A percentile compares a stretch with the other conserved stretches of the same genome.
Evolutionary conservation across 2,797 vertebrate species (phyloP).

Genomic region (Cyclura pinguis): DNA sequence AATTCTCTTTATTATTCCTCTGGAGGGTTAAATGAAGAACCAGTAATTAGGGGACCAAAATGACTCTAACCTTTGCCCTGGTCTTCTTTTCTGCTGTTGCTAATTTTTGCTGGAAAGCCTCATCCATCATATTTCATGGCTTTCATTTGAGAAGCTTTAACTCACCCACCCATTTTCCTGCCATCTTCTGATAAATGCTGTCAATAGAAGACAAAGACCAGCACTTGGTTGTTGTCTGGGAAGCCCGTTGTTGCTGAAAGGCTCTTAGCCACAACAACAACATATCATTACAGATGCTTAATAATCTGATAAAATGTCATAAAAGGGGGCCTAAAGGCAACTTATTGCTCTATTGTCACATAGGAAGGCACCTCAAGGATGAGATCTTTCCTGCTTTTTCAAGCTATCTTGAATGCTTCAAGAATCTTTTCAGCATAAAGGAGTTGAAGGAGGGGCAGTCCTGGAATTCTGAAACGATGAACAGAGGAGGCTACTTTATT

Average conservation of each 20-base stretch:
- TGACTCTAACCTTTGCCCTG: conserved; percentile 65
- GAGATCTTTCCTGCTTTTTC: background rate
- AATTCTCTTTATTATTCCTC: conserved; percentile 69
- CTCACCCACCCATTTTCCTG: conserved; percentile 1
- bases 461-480: background rate
- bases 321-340: background rate
- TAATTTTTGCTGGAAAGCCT: conserved; percentile 61
- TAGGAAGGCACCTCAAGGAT: background rate
- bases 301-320: conserved; percentile 60
- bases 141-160: conserved; percentile 52
- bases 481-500: background rate
- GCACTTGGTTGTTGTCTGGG: conserved; percentile 10
- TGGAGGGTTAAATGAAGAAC: conserved; percentile 68
- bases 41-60: conserved; percentile 71
- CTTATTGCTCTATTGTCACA: conserved; percentile 24
- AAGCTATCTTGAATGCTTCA: background rate
- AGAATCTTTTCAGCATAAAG: background rate
- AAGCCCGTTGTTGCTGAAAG: conserved; percentile 32
- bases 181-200: conserved; percentile 38
- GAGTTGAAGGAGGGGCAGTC: background rate
- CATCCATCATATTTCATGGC: conserved; percentile 67
- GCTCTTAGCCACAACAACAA: conserved; percentile 24
- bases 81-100: conserved; percentile 57
- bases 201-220: conserved; percentile 36
- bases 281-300: conserved; percentile 52